These are phyloP conservation scores for Ostrea edulis DNA, from an alignment of 1,140 invertebrate species.

Conservation along the genomic window DNA sequence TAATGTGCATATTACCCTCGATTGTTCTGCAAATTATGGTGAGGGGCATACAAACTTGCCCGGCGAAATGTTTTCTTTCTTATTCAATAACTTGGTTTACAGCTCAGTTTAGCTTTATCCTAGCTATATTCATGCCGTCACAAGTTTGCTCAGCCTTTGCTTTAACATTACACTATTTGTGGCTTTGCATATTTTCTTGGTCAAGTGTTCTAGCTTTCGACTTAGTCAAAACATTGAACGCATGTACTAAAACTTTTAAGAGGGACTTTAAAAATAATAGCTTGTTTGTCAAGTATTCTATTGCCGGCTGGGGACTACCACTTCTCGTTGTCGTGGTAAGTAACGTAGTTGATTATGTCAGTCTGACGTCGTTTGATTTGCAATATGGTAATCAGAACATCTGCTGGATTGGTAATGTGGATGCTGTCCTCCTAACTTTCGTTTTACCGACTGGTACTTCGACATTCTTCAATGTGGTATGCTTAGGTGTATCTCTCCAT, in stretches of 20 bases:
- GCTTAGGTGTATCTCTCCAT: neutral
- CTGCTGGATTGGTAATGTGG: neutral
- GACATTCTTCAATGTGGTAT: neutral
- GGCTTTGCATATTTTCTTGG: constrained; percentile 6
- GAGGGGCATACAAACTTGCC: neutral
- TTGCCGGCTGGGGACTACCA: neutral
- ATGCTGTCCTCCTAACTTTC: neutral
- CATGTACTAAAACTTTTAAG: neutral
- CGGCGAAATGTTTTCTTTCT: neutral
- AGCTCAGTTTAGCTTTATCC: neutral
- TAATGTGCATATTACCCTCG: neutral
- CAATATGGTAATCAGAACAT: neutral
- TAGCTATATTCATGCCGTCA: neutral
- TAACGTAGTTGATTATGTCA: neutral
- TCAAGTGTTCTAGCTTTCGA: neutral
- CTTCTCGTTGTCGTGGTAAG: neutral
- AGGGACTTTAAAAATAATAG: neutral
- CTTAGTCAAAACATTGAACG: neutral
- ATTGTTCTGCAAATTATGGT: neutral
- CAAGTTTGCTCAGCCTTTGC: neutral
- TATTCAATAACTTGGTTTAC: neutral
- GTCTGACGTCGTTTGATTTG: neutral
- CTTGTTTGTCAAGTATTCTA: neutral
- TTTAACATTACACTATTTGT: neutral
- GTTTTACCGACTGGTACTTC: neutral